These are phyloP conservation scores for Oreonectes daqikongensis DNA, from an alignment of 2,797 vertebrate species.

Conservation along the genomic window DNA sequence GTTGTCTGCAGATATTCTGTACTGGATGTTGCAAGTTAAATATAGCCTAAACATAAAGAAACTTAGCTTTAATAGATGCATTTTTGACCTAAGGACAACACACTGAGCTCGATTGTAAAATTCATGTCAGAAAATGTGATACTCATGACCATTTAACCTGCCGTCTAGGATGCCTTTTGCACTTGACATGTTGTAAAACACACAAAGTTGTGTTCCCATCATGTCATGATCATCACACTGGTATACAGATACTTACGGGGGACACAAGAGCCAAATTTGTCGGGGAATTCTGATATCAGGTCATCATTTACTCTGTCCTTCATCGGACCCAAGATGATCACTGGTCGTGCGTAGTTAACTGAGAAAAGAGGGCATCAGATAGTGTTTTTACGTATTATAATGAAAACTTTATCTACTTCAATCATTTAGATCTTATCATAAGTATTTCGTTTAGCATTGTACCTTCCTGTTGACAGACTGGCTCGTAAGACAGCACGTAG, in stretches of 20 bases:
- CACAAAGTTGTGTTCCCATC: not conserved
- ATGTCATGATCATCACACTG: not conserved
- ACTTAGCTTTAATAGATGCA: too few relatives aligned
- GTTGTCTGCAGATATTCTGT: too few relatives aligned
- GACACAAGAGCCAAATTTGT: constrained; percentile 97
- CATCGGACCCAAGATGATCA: constrained; percentile 97
- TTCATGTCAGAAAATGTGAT: not conserved
- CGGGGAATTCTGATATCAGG: constrained; percentile 96
- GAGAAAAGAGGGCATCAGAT: constrained; percentile 9
- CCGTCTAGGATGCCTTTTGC: not conserved
- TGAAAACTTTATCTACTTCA: not conserved
- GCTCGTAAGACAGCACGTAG: constrained; percentile 92
- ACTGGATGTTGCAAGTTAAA: too few relatives aligned
- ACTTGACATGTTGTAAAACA: not conserved
- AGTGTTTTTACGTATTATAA: not conserved
- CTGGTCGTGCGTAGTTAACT: constrained; percentile 94
- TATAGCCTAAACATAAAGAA: not conserved
- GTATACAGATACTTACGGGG: constrained; percentile 83
- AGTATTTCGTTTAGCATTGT: constrained; percentile 57
- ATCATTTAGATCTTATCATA: not conserved
- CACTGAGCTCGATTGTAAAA: too few relatives aligned
- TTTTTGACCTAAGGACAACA: too few relatives aligned
- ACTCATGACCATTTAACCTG: not conserved
- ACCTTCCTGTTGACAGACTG: constrained; percentile 96
- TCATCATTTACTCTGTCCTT: constrained; percentile 98